Evolutionary conservation across 2,113 vertebrate species (phyloP), one percentile per base, ranked within the genome.

Genomic region (Mionectes macconnelli): DNA sequence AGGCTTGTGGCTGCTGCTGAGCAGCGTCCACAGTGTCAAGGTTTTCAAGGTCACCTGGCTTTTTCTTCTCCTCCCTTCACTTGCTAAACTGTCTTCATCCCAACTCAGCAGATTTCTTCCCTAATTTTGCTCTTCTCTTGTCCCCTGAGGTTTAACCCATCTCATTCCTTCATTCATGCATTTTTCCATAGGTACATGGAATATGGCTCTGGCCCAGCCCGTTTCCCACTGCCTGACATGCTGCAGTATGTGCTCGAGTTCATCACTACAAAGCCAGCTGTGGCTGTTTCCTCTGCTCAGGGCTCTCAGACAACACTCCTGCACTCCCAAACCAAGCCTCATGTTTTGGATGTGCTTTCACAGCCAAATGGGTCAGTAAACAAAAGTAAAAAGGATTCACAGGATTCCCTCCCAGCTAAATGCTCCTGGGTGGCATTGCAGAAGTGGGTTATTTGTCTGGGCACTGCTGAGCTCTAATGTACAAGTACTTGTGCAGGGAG

Each of bases 181-280:
- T 84, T 77, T 67, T 27, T 56, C 60, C 30, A 4, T 59, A 99
- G 99, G 95, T 99, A 99, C 90, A 98, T 98, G 96, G 98, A 98
- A 47, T 99, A 99, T 0, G 99, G 99, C 96, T 99, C 99, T 0
- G 99, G 99, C 31, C 98, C 98, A 1, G 84, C 96, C 42, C 99
- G 98, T 82, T 99, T 99, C 40, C 99, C 99, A 0, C 98, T 99
- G 42, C 98, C 98, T 0, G 99, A 99, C 94, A 99, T 99, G 99
- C 93, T 99, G 77, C 99, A 99, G 95, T 99, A 99, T 2, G 98
- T 99, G 23, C 97, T 99, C 22, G 99, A 99, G 91, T 99, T 99
- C 83, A 96, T 99, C n/a, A 96, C 98, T 35, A 98, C 99, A 6
- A 98, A 98, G 84, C 97, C 98, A 10, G 96, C 98, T 2, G 78